Conservation (phyloP, 2,888 invertebrate genomes). For the Strigamia crassipes region DNA sequence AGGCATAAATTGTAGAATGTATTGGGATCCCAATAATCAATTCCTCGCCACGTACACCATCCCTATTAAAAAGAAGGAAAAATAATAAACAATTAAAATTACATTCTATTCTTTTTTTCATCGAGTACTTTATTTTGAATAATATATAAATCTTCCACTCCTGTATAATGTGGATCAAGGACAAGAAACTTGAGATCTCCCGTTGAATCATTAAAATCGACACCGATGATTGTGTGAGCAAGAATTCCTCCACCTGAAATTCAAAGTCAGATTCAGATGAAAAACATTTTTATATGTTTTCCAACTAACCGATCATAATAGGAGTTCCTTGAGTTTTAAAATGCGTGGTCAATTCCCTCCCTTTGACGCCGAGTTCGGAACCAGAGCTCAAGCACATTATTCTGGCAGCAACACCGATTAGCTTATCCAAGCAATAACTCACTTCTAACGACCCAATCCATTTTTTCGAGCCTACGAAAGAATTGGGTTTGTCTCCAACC, state of each 20-base stretch:
- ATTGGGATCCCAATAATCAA: constrained; percentile 92
- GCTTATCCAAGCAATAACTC: constrained; percentile 82
- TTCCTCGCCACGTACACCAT: constrained; percentile 97
- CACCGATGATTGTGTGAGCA: constrained; percentile 96
- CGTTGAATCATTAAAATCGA: constrained; percentile 87
- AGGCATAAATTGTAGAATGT: constrained; percentile 97
- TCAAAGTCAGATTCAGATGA: too few relatives aligned
- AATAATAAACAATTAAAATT: not conserved
- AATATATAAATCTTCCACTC: constrained; percentile 75
- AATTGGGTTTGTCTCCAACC: constrained; percentile 87
- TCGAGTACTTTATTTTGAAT: constrained; percentile 59
- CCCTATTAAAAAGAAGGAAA: constrained; percentile 71
- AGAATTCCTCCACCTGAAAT: constrained; percentile 84
- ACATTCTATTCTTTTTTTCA: not conserved
- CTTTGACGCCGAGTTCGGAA: constrained; percentile 76
- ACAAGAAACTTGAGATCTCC: constrained; percentile 88
- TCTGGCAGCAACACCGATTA: constrained; percentile 71
- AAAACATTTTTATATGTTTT: constrained; percentile 1
- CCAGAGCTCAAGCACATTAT: constrained; percentile 86
- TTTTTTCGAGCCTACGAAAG: too few relatives aligned
- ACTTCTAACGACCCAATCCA: constrained; percentile 99
- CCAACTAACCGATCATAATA: constrained; percentile 88
- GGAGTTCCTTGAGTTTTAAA: constrained; percentile 93
- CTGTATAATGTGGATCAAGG: constrained; percentile 97
- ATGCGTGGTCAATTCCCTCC: constrained; percentile 82